A percentile compares a stretch with the other conserved stretches of the same genome.
phyloP scores from a whole-genome alignment of 2,888 invertebrate genomes.

The Lepidochitona cinerea region DNA sequence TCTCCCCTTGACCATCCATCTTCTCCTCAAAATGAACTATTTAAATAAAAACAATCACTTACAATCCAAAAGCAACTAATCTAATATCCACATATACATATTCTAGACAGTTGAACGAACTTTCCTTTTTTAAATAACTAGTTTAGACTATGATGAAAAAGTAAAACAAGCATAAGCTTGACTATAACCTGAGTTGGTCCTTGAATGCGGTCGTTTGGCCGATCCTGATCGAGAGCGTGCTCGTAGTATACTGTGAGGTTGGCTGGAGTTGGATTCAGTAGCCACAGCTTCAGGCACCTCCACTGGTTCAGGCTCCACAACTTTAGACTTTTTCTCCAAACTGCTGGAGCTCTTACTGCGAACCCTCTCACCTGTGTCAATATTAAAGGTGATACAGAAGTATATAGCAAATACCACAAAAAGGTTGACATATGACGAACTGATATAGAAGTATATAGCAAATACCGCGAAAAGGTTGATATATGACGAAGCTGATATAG shows the following conservation, averaged over 20 bases:
- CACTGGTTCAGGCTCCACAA: conserved; percentile 12
- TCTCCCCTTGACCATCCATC: conserved; percentile 34
- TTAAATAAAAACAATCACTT: no score
- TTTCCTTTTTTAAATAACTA: no score
- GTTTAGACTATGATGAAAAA: no score
- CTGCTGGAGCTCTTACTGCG: not conserved
- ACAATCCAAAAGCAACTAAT: no score
- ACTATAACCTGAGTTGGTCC: conserved; percentile 57
- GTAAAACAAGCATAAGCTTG: no score
- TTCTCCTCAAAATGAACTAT: conserved; percentile 64
- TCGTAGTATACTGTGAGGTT: conserved; percentile 38
- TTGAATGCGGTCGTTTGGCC: conserved; percentile 35
- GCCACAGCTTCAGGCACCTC: conserved; percentile 4
- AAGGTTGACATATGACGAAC: no score
- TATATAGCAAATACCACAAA: not conserved
- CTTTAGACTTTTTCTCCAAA: not conserved
- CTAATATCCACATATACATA: no score
- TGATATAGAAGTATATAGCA: no score
- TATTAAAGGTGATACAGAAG: no score
- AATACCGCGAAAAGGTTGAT: no score
- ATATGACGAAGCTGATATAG: no score
- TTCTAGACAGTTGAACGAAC: no score
- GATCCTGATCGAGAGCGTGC: conserved; percentile 44
- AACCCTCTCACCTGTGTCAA: not conserved
- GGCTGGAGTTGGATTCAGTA: conserved; percentile 4